phyloP scores from a whole-genome alignment of 2,888 invertebrate genomes.

The Petrophora chlorosata region DNA sequence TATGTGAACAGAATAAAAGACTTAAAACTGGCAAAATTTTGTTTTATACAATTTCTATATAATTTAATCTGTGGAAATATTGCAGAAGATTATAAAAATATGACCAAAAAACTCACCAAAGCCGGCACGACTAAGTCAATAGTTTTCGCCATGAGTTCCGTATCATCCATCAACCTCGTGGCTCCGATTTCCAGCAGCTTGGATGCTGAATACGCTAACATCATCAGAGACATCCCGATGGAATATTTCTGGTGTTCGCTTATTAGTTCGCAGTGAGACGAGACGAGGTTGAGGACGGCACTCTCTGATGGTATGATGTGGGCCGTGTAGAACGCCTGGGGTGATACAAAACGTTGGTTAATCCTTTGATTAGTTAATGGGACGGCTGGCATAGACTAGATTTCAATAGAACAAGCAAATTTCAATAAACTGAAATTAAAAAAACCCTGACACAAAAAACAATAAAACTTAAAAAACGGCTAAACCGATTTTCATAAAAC shows the following conservation, averaged over 20 bases:
- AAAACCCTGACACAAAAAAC: too few relatives aligned
- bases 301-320: constrained; percentile 94
- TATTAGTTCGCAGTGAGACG: constrained; percentile 74
- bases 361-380: too few relatives aligned
- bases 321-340: constrained; percentile 87
- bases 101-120: constrained; percentile 70
- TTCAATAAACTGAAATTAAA: too few relatives aligned
- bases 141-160: constrained; percentile 85
- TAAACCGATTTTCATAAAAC: too few relatives aligned
- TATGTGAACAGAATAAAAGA: too few relatives aligned
- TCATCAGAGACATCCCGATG: constrained; percentile 70
- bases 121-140: constrained; percentile 89
- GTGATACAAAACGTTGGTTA: constrained; percentile 24
- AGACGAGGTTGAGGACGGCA: constrained; percentile 89
- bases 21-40: too few relatives aligned
- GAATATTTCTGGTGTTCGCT: constrained; percentile 69
- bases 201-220: constrained; percentile 73
- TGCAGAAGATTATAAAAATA: not conserved
- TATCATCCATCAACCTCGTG: constrained; percentile 80
- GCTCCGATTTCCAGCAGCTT: constrained; percentile 73
- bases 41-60: too few relatives aligned
- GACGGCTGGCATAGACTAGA: too few relatives aligned
- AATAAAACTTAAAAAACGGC: too few relatives aligned
- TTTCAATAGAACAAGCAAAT: too few relatives aligned
- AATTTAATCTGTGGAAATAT: not conserved